A percentile compares a stretch with the other conserved stretches of the same genome.
These are phyloP conservation scores for Poeciliopsis occidentalis DNA, from an alignment of 2,113 vertebrate species.

Conservation along the genomic window DNA sequence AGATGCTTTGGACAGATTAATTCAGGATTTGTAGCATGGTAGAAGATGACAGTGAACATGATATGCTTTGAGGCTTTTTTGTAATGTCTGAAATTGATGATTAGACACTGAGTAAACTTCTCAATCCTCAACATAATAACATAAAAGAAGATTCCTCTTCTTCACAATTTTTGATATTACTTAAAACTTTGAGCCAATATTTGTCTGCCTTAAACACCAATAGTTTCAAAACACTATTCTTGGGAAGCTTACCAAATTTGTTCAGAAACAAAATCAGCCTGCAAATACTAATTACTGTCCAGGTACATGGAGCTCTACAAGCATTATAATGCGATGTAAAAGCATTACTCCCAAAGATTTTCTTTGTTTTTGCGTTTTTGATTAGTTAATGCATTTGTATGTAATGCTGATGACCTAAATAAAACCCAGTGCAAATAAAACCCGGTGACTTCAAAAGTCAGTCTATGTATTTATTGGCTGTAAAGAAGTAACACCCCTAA, in stretches of 20 bases:
- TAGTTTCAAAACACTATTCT: too few relatives aligned
- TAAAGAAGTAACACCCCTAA: background rate
- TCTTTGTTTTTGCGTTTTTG: background rate
- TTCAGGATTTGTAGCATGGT: background rate
- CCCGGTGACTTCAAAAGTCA: background rate
- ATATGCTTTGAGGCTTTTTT: background rate
- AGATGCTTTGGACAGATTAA: too few relatives aligned
- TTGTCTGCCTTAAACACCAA: too few relatives aligned
- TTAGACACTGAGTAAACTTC: background rate
- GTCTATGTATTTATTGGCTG: background rate
- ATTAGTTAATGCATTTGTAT: background rate
- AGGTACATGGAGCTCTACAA: background rate
- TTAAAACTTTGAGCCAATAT: too few relatives aligned
- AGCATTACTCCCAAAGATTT: background rate
- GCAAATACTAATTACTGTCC: too few relatives aligned
- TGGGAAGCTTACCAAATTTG: too few relatives aligned
- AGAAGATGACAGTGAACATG: background rate
- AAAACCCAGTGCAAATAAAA: background rate
- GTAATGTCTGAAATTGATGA: background rate
- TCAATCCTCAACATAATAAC: too few relatives aligned
- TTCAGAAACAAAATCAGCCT: too few relatives aligned
- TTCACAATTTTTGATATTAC: too few relatives aligned
- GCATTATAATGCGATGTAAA: background rate
- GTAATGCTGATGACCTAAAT: background rate
- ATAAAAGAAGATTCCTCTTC: background rate